Conservation (phyloP, 1,140 invertebrate genomes). For the Cryptotermes secundus region DNA sequence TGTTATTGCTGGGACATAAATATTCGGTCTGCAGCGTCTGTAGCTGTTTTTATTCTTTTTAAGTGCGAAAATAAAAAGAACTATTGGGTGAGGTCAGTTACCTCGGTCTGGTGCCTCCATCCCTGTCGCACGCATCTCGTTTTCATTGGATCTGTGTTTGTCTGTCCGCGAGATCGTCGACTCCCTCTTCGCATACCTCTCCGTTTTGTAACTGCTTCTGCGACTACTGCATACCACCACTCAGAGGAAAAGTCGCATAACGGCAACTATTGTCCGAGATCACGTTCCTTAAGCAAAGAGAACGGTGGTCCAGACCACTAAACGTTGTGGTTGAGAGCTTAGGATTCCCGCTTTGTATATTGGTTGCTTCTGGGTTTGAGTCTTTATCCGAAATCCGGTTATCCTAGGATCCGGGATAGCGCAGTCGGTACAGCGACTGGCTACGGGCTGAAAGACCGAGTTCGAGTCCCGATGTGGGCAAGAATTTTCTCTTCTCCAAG, state of each 20-base stretch:
- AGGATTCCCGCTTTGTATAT: too few relatives aligned
- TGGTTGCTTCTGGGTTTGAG: too few relatives aligned
- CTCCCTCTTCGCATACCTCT: neutral
- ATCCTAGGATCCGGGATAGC: too few relatives aligned
- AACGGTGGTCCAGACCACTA: too few relatives aligned
- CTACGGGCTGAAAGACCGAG: too few relatives aligned
- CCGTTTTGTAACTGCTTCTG: neutral
- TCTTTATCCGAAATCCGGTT: too few relatives aligned
- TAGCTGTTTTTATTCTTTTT: neutral
- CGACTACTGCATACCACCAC: neutral
- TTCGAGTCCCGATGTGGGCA: too few relatives aligned
- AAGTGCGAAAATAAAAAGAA: neutral
- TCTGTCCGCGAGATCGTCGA: neutral
- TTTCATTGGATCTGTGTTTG: slow-evolving; percentile 7
- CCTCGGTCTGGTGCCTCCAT: neutral
- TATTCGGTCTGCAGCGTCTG: neutral
- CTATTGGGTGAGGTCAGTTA: slow-evolving; percentile 15
- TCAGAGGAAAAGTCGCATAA: neutral
- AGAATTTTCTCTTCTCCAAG: too few relatives aligned
- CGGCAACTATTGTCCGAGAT: neutral
- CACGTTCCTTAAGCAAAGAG: too few relatives aligned
- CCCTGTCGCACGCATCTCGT: neutral
- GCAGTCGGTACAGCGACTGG: too few relatives aligned
- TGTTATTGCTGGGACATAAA: slow-evolving; percentile 1
- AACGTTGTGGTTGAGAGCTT: too few relatives aligned